These are phyloP conservation scores for Podabrus alpinus DNA, from an alignment of 2,888 invertebrate genomes.

Conservation along the genomic window DNA sequence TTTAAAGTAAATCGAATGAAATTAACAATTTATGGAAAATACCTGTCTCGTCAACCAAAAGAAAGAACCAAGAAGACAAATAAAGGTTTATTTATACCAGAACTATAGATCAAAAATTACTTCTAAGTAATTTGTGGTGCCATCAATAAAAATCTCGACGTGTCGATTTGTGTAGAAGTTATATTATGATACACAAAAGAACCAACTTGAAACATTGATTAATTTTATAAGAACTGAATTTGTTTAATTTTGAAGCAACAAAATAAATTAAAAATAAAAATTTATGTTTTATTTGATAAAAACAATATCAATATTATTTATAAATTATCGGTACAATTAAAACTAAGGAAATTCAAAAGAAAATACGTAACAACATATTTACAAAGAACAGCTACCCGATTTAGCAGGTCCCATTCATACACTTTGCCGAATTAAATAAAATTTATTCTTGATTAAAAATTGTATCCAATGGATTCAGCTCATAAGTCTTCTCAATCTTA, in stretches of 20 bases:
- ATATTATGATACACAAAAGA: too few species aligned
- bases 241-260: background rate
- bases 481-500: conserved; percentile 73
- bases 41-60: conserved; percentile 74
- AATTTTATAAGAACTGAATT: too few species aligned
- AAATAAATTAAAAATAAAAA: background rate
- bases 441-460: conserved; percentile 60
- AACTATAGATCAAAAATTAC: conserved; percentile 54
- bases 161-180: too few species aligned
- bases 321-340: background rate
- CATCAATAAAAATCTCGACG: too few species aligned
- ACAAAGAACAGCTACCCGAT: background rate
- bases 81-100: conserved; percentile 67
- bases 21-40: conserved; percentile 81
- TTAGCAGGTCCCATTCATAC: background rate
- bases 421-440: background rate
- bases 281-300: background rate
- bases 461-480: conserved; percentile 73
- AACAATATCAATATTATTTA: background rate
- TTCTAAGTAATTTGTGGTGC: too few species aligned
- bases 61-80: conserved; percentile 83
- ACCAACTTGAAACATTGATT: too few species aligned
- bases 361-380: background rate
- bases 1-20: conserved; percentile 65
- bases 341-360: too few species aligned